Percentiles rank a stretch among this genome's conserved stretches.
These are phyloP conservation scores for Eubasilissa regina DNA, from an alignment of 1,140 invertebrate genomes.

Conservation along the genomic window DNA sequence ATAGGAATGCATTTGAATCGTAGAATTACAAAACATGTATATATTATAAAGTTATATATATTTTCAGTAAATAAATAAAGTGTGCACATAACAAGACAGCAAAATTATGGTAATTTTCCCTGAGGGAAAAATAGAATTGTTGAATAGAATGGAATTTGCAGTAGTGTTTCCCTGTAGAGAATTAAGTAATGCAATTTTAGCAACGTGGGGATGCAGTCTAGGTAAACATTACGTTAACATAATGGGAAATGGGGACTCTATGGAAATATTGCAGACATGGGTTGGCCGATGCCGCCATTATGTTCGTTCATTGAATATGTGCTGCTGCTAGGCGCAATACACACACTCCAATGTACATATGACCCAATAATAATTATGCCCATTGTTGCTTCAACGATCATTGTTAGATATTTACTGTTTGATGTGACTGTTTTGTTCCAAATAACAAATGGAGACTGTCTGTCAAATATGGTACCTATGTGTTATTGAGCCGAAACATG, in stretches of 20 bases:
- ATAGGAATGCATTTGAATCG: no score
- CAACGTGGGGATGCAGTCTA: neutral
- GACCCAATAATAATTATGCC: neutral
- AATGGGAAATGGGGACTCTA: slow-evolving; percentile 25
- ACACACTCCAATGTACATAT: neutral
- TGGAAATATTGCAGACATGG: slow-evolving; percentile 20
- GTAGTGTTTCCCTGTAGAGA: slow-evolving; percentile 12
- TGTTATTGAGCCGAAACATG: no score
- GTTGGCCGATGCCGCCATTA: slow-evolving; percentile 3
- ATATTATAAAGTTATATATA: no score
- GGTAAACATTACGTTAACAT: slow-evolving; percentile 54
- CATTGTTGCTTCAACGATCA: neutral
- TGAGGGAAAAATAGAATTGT: slow-evolving; percentile 28
- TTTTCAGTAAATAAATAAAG: no score
- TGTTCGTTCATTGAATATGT: slow-evolving; percentile 3
- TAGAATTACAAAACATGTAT: no score
- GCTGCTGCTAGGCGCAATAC: neutral
- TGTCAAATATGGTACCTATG: no score
- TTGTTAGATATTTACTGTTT: no score
- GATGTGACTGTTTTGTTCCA: no score
- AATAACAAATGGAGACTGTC: no score
- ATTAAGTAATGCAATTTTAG: slow-evolving; percentile 49
- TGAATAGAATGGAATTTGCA: slow-evolving; percentile 17
- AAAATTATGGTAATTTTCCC: neutral
- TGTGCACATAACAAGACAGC: no score